Evolutionary conservation across 2,113 vertebrate genomes (phyloP), one percentile per base, ranked within the genome.

Genomic region (Corvus moneduloides): DNA sequence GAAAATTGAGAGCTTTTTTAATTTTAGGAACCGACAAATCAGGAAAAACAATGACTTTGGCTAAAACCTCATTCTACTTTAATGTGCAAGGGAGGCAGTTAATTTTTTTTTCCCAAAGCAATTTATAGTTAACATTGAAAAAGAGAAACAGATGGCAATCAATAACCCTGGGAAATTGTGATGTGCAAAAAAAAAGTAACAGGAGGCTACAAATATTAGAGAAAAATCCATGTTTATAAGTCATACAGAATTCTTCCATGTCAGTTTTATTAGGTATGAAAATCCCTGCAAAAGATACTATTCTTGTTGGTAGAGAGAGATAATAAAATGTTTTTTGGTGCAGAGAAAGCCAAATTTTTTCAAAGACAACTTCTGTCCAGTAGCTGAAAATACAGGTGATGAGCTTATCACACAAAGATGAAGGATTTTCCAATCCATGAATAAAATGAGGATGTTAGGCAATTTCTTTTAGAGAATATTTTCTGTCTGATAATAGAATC

Each of bases 81-180:
- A 94, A 80, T 46, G 83, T 63, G 27, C 44, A 92, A 90, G 28
- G 28, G 37, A 95, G 49, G 64, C 8, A 64, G 76, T 64, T 93
- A 68, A 48, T n/a, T 77, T 77, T 78, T 41, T 84, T 89, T 83
- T 90, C 82, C 30, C 28, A 56, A 83, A 84, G 52, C 24, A 86
- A 84, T 90, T 96, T 93, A 54, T 67, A 84, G 83, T 56, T 92
- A 93, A 64, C 68, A 84, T 51, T 71, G 79, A 78, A 86, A 89
- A 95, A 83, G 56, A 16, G 58, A 95, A 93, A 75, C 88, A 96
- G 90, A 93, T 93, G 90, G 95, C 75, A 88, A 93, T 96, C 94
- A 93, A 94, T 95, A 97, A 91, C 52, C 17, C 68, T 39, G 69
- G 55, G 56, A 96, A 94, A 90, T 52, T 78, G 63, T 87, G 68